A percentile compares a stretch with the other conserved stretches of the same genome.
Conservation (phyloP, 2,113 vertebrate genomes). For the Suricata suricatta region DNA sequence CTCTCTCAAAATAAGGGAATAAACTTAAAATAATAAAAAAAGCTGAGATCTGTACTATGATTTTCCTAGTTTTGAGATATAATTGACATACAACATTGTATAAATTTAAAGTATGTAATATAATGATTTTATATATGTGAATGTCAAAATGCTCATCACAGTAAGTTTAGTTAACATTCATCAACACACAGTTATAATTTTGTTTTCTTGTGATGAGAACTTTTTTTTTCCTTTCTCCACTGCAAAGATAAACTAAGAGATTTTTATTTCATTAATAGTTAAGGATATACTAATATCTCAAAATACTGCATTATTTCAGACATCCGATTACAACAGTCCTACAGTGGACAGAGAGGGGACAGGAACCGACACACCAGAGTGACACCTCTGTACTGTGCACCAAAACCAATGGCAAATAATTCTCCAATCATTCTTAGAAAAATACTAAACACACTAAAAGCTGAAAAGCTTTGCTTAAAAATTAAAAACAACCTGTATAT, state of each 20-base stretch:
- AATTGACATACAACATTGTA: background rate
- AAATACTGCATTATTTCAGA: conserved; percentile 42
- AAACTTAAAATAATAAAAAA: too few relatives aligned
- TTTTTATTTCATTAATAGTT: conserved; percentile 66
- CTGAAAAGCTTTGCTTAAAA: background rate
- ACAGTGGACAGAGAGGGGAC: background rate
- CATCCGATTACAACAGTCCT: background rate
- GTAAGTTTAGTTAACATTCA: background rate
- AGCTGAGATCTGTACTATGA: background rate
- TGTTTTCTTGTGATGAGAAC: background rate
- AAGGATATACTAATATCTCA: conserved; percentile 45
- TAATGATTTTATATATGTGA: background rate
- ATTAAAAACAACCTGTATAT: background rate
- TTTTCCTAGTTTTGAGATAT: background rate
- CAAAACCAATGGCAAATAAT: background rate
- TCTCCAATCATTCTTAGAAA: background rate
- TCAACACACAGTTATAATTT: background rate
- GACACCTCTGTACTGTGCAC: background rate
- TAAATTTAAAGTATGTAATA: background rate
- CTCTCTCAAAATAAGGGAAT: too few relatives aligned
- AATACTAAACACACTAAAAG: background rate
- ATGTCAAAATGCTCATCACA: background rate
- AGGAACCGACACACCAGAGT: background rate
- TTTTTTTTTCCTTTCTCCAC: background rate
- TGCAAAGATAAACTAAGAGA: background rate